Conservation (phyloP, 2,888 invertebrate species). For the Microchrysa polita region DNA sequence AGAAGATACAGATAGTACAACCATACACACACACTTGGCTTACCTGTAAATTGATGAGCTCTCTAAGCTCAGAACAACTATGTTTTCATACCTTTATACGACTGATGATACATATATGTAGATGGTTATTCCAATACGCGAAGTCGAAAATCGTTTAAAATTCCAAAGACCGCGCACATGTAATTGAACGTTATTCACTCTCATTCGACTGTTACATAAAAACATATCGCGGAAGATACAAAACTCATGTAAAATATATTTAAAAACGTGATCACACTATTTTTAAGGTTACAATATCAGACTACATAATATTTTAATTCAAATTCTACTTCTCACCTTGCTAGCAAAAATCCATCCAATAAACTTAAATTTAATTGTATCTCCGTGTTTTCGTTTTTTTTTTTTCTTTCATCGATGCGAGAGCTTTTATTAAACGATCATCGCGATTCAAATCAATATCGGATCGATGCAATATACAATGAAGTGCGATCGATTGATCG, state of each 20-base stretch:
- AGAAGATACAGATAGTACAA: too few relatives aligned
- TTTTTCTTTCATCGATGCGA: too few relatives aligned
- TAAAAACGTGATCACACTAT: conserved; percentile 31
- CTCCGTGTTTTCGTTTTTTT: too few relatives aligned
- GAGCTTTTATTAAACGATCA: background rate
- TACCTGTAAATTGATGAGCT: too few relatives aligned
- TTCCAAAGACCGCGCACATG: background rate
- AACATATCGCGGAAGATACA: background rate
- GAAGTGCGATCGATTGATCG: too few relatives aligned
- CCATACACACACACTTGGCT: too few relatives aligned
- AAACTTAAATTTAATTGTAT: conserved; percentile 11
- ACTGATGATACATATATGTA: too few relatives aligned
- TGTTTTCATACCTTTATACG: too few relatives aligned
- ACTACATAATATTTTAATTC: background rate
- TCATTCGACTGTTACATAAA: too few relatives aligned
- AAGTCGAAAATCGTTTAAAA: background rate
- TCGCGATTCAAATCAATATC: background rate
- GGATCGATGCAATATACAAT: too few relatives aligned
- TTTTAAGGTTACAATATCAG: conserved; percentile 15
- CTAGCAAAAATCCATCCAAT: background rate
- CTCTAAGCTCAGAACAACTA: too few relatives aligned
- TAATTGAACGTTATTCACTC: background rate
- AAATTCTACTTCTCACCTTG: background rate
- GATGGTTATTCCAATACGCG: too few relatives aligned
- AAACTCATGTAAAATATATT: background rate